Evolutionary conservation across 2,797 vertebrate genomes (phyloP).

Genomic region (Girardinus metallicus): DNA sequence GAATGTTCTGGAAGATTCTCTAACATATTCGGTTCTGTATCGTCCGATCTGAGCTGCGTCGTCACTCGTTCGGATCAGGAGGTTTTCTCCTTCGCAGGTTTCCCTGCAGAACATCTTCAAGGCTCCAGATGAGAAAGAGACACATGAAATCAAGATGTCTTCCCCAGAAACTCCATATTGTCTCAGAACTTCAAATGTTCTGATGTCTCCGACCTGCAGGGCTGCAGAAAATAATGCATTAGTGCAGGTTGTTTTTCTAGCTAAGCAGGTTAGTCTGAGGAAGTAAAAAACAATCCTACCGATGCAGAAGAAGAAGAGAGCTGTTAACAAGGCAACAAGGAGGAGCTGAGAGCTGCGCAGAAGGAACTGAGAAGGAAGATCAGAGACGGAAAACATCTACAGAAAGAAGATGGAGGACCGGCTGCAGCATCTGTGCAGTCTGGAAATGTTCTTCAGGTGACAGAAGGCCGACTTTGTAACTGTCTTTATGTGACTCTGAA

Average conservation of each 20-base stretch:
- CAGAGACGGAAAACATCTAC: no score
- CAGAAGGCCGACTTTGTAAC: no score
- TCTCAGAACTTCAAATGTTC: background rate
- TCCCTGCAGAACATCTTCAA: background rate
- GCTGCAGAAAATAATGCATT: background rate
- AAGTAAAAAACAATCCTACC: background rate
- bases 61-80: fast-evolving
- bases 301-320: background rate
- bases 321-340: no score
- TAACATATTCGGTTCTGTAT: background rate
- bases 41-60: fast-evolving
- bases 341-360: no score
- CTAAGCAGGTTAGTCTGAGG: background rate
- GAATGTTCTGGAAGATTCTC: fast-evolving
- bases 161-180: background rate
- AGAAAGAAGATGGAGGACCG: no score
- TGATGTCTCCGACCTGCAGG: background rate
- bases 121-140: fast-evolving
- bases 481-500: no score
- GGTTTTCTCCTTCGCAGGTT: fast-evolving
- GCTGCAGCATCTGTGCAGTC: no score
- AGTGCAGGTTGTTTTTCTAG: background rate
- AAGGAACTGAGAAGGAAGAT: no score
- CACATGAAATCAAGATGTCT: background rate
- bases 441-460: no score